Conservation (phyloP, 2,797 vertebrate genomes). For the Acanthurus lineatus region DNA sequence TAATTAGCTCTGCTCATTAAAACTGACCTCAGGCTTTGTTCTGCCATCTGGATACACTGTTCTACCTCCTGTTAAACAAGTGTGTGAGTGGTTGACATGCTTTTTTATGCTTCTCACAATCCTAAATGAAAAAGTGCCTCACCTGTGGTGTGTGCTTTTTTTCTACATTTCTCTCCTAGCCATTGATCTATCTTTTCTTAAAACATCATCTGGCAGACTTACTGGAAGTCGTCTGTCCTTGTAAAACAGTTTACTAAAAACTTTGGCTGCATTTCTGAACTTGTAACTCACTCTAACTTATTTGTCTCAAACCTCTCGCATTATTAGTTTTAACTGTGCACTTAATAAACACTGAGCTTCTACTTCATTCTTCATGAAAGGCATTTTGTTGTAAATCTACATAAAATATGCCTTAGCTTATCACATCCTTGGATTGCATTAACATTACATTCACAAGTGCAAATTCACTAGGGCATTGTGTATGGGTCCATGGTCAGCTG, state of each 20-base stretch:
- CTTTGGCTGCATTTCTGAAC: not conserved
- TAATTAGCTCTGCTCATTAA: constrained; percentile 80
- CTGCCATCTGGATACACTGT: constrained; percentile 74
- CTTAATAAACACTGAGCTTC: constrained; percentile 23
- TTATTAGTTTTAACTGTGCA: constrained; percentile 9
- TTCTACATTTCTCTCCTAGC: not conserved
- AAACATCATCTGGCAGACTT: constrained; percentile 8
- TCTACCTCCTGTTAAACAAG: constrained; percentile 57
- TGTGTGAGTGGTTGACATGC: constrained; percentile 21
- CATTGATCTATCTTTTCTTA: not conserved
- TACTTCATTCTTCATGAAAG: constrained; percentile 30
- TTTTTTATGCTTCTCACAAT: constrained; percentile 14
- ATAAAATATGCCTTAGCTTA: not conserved
- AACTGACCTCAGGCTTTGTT: constrained; percentile 75
- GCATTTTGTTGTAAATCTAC: constrained; percentile 4
- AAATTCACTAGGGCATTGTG: constrained; percentile 43
- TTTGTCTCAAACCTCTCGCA: not conserved
- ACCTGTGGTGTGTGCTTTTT: not conserved
- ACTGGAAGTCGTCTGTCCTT: not conserved
- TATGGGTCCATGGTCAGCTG: constrained; percentile 11
- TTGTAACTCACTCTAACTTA: not conserved
- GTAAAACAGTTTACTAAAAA: not conserved
- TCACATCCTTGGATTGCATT: constrained; percentile 49
- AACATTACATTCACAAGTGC: constrained; percentile 2
- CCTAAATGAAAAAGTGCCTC: constrained; percentile 3